Evolutionary conservation across 1,140 invertebrate genomes (phyloP).

Genomic region (Drosophila sproati): DNA sequence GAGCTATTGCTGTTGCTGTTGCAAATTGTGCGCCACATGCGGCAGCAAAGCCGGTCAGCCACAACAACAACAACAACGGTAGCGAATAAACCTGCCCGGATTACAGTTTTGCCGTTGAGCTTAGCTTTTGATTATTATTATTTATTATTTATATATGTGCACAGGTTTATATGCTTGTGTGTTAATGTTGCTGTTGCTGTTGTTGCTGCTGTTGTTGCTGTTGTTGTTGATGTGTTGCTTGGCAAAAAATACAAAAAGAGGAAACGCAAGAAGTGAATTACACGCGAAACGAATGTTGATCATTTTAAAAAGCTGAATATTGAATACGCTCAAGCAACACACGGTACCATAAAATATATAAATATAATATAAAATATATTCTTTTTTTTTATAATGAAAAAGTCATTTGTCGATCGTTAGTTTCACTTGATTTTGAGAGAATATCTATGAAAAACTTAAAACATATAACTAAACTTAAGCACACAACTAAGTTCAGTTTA

Average conservation of each 20-base stretch:
- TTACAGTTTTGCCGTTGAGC: conserved; percentile 63
- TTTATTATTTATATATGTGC: conserved; percentile 65
- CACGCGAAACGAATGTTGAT: conserved; percentile 15
- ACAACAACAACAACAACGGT: conserved; percentile 37
- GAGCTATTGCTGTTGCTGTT: conserved; percentile 36
- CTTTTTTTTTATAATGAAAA: too few species aligned
- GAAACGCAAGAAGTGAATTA: conserved; percentile 7
- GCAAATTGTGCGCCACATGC: conserved; percentile 44
- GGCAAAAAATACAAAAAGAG: conserved; percentile 17
- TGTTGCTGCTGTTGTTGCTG: background rate
- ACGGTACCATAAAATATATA: too few species aligned
- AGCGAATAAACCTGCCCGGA: conserved; percentile 48
- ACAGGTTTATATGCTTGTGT: conserved; percentile 1
- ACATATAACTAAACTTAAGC: too few species aligned
- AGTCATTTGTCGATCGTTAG: too few species aligned
- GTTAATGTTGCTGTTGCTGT: background rate
- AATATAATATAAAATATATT: too few species aligned
- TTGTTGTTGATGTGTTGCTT: conserved; percentile 39
- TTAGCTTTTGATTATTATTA: conserved; percentile 69
- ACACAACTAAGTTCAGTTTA: too few species aligned
- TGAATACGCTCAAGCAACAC: conserved; percentile 25
- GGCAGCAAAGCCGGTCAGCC: conserved; percentile 43
- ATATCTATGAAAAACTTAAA: too few species aligned
- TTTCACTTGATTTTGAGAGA: too few species aligned
- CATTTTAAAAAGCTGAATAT: conserved; percentile 11